Percentiles rank a stretch among this genome's conserved stretches.
phyloP scores from a whole-genome alignment of 2,888 invertebrate species.

The Pterostichus madidus region DNA sequence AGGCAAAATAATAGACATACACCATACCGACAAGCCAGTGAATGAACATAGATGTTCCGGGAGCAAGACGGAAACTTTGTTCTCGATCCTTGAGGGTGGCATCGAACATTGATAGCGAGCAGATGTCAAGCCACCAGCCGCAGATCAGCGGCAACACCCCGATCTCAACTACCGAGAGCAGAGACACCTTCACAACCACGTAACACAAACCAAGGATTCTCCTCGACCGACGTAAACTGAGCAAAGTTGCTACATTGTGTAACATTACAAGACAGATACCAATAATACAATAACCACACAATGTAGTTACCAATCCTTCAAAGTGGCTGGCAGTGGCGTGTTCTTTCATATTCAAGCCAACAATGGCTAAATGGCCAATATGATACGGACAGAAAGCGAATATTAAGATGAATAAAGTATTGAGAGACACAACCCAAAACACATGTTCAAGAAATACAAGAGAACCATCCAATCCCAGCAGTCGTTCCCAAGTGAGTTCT shows the following conservation, averaged over 20 bases:
- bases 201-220: conserved; percentile 95
- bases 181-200: conserved; percentile 93
- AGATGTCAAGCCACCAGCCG: conserved; percentile 99
- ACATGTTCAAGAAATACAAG: conserved; percentile 98
- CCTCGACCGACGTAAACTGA: conserved; percentile 89
- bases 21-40: conserved; percentile 99
- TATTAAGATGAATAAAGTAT: conserved; percentile 96
- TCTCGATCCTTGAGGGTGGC: conserved; percentile 93
- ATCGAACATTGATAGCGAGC: conserved; percentile 95
- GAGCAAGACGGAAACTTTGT: conserved; percentile 92
- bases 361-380: conserved; percentile 92
- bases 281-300: conserved; percentile 95
- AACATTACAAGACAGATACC: conserved; percentile 90
- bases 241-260: conserved; percentile 90
- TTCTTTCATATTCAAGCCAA: conserved; percentile 84
- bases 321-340: conserved; percentile 89
- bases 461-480: conserved; percentile 97
- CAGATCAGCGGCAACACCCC: conserved; percentile 97
- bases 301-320: conserved; percentile 94
- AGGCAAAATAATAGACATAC: conserved; percentile 99
- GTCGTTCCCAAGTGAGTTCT: conserved; percentile 98
- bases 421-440: conserved; percentile 98
- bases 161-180: conserved; percentile 97
- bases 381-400: conserved; percentile 99
- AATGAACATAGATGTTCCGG: conserved; percentile 97